phyloP scores from a whole-genome alignment of 2,797 vertebrate species.

The Manis javanica region DNA sequence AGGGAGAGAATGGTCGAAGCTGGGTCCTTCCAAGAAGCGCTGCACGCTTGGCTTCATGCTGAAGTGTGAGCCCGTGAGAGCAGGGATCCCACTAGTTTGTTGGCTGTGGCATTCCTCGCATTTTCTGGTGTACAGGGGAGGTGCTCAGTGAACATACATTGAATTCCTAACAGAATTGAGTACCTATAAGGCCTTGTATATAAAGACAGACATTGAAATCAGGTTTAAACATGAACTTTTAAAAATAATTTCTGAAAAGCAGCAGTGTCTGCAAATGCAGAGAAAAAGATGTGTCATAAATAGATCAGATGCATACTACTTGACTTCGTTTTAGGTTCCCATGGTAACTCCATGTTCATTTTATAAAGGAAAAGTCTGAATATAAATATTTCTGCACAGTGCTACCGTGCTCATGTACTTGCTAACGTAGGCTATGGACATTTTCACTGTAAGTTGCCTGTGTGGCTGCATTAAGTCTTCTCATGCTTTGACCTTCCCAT shows the following conservation, averaged over 20 bases:
- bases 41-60: background rate
- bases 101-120: background rate
- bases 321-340: constrained; percentile 73
- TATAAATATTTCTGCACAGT: constrained; percentile 51
- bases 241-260: constrained; percentile 69
- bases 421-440: background rate
- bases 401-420: background rate
- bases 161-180: background rate
- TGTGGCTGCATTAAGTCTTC: background rate
- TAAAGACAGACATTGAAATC: background rate
- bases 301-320: constrained; percentile 73
- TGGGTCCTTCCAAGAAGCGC: background rate
- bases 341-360: constrained; percentile 67
- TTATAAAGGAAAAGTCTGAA: constrained; percentile 69
- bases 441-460: background rate
- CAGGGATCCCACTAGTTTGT: background rate
- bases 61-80: background rate
- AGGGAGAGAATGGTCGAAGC: background rate
- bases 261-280: constrained; percentile 46
- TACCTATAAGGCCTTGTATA: background rate
- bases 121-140: background rate
- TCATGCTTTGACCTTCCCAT: background rate
- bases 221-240: constrained; percentile 8
- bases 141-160: background rate
- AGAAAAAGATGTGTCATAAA: constrained; percentile 63